These are phyloP conservation scores for Apeira syringaria DNA, from an alignment of 2,888 invertebrate species.

Conservation along the genomic window DNA sequence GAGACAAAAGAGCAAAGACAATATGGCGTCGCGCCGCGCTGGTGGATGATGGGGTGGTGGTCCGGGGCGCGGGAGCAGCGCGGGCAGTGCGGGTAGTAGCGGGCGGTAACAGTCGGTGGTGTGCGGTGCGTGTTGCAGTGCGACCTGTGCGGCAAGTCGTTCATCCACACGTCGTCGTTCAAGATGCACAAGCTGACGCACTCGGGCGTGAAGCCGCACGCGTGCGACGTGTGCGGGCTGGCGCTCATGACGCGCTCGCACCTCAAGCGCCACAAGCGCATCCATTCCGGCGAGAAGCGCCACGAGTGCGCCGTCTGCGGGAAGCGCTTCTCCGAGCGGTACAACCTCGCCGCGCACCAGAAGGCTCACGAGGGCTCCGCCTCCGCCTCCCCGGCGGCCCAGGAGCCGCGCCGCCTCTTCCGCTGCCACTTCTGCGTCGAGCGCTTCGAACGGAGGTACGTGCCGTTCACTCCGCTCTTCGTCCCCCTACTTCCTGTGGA, in stretches of 20 bases:
- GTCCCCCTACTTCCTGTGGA: too few species aligned
- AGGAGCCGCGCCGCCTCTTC: constrained; percentile 55
- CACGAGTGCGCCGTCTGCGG: constrained; percentile 83
- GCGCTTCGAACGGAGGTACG: constrained; percentile 60
- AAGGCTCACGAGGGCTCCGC: constrained; percentile 58
- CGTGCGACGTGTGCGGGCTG: constrained; percentile 84
- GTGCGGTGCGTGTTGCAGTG: constrained; percentile 59
- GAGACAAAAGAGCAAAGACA: too few species aligned
- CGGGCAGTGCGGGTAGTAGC: too few species aligned
- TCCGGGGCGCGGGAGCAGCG: too few species aligned
- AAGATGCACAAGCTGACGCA: constrained; percentile 87
- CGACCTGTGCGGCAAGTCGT: constrained; percentile 85
- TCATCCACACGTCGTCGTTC: constrained; percentile 88
- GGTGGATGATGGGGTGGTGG: too few species aligned
- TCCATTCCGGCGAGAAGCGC: constrained; percentile 86
- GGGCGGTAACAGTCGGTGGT: too few species aligned
- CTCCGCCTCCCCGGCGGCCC: constrained; percentile 19
- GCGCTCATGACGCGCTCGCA: constrained; percentile 86
- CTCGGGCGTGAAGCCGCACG: constrained; percentile 84
- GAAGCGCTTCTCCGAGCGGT: constrained; percentile 84
- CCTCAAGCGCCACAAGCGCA: constrained; percentile 86
- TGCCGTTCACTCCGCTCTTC: too few species aligned
- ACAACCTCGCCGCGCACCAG: constrained; percentile 75
- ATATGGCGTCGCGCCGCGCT: too few species aligned
- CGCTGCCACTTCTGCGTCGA: constrained; percentile 73